Base-by-base conservation (phyloP, 1,140 invertebrate genomes). In the Zaprionus africanus region DNA sequence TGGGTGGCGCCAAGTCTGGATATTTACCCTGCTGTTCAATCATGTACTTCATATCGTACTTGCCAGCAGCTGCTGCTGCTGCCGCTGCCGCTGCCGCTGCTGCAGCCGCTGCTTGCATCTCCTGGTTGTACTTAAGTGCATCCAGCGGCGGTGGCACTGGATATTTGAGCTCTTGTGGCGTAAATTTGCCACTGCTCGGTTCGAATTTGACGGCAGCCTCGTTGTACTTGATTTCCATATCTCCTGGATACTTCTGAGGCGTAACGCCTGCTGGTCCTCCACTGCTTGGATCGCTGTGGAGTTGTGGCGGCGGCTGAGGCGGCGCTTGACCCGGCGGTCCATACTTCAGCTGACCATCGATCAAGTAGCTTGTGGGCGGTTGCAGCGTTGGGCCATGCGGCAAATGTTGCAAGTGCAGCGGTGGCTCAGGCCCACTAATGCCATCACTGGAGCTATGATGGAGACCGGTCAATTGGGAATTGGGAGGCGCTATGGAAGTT, bases 41-140 rank as follows among this genome's bases (percentile, higher is more conserved):
- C 78, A 82, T 87, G 28, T 91, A 92, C 75, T 92, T 92, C 77
- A 92, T 92, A 57, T 93, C 92, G 72, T 91, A 93, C 54, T 93
- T 93, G 49, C 81, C 85, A 3, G 79, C 84, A 5, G 81, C 82
- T 19, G 41, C 41, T 4, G 81, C 82, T 26, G 28, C 31, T 11
- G 83, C 86, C 2, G 81, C 82, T 0, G 79, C 76, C 1, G 83
- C 82, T 0, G 77, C 77, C 6, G 87, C 80, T 24, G 82, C 79
- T 11, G 78, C 83, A 9, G 81, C 79, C 24, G 83, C 83, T 4
- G 90, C 90, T 51, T 92, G 88, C 83, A 92, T 92, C 49, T 92
- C 91, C 68, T 92, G 91, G 53, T 90, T 91, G 60, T 93, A 93
- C 54, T 93, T 93, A 19, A 92, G 73, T 6, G 91, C 77, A 41